Conservation (phyloP, 23 tunicate species). For the Ascidia mentula region DNA sequence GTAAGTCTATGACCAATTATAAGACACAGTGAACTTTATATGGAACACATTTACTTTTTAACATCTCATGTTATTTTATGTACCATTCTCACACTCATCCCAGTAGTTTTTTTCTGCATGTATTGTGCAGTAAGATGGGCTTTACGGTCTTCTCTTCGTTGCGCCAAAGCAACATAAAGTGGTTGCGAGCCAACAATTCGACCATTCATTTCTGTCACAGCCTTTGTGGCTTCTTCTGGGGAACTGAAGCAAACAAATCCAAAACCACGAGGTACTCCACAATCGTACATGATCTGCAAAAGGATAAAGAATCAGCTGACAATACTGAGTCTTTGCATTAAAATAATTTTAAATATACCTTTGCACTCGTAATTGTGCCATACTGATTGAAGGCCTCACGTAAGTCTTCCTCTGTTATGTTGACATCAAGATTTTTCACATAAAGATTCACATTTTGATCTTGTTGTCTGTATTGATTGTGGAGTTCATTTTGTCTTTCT, state of each 20-base stretch:
- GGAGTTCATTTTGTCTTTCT: slow-evolving; percentile 83
- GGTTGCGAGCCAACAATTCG: slow-evolving; percentile 92
- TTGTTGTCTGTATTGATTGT: slow-evolving; percentile 70
- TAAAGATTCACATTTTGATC: slow-evolving; percentile 93
- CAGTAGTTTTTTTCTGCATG: slow-evolving; percentile 82
- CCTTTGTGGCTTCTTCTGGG: slow-evolving; percentile 98
- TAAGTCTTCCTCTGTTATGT: slow-evolving; percentile 78
- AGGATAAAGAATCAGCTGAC: neutral
- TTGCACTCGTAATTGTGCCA: slow-evolving; percentile 95
- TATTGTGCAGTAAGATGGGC: slow-evolving; percentile 96
- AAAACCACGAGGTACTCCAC: slow-evolving; percentile 86
- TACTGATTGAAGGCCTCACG: slow-evolving; percentile 83
- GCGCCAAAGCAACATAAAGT: slow-evolving; percentile 93
- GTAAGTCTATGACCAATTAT: too few relatives aligned
- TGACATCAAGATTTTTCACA: slow-evolving; percentile 94
- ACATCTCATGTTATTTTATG: too few relatives aligned
- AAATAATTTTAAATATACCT: too few relatives aligned
- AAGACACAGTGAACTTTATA: too few relatives aligned
- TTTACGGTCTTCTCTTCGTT: slow-evolving; percentile 92
- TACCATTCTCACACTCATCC: slow-evolving; percentile 64
- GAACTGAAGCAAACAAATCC: slow-evolving; percentile 98
- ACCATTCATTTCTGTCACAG: slow-evolving; percentile 99
- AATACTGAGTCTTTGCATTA: too few relatives aligned
- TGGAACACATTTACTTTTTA: neutral
- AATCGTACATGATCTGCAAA: slow-evolving; percentile 39